Percentiles rank a stretch among this genome's conserved stretches.
Conservation (phyloP, 2,888 invertebrate genomes). For the Noctua janthina region DNA sequence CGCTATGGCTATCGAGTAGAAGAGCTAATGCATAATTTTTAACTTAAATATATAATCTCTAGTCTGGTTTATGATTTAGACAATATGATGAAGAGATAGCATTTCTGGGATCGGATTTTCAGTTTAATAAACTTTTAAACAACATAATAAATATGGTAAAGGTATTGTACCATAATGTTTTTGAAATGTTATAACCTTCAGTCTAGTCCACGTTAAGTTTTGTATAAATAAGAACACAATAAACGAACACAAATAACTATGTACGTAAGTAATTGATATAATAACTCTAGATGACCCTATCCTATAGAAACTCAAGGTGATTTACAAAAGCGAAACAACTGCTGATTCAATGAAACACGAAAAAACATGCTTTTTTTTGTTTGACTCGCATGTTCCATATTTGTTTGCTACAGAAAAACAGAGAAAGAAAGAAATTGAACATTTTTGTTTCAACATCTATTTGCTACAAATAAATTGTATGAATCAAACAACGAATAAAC, state of each 20-base stretch:
- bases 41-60: neutral
- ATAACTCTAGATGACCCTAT: neutral
- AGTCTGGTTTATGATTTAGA: too few relatives aligned
- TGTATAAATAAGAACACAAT: neutral
- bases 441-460: neutral
- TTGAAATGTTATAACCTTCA: neutral
- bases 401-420: neutral
- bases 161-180: neutral
- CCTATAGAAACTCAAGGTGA: neutral
- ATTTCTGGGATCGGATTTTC: neutral
- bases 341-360: neutral
- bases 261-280: neutral
- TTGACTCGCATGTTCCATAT: neutral
- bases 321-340: neutral
- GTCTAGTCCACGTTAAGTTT: neutral
- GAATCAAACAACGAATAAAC: neutral
- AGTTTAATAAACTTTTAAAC: neutral
- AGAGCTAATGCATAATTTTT: neutral
- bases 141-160: neutral
- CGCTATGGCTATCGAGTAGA: neutral
- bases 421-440: neutral
- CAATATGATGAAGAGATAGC: neutral
- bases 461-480: neutral
- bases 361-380: constrained; percentile 9
- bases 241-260: neutral